Evolutionary conservation across 2,797 vertebrate genomes (phyloP).

Genomic region (Sebastes diploproa): DNA sequence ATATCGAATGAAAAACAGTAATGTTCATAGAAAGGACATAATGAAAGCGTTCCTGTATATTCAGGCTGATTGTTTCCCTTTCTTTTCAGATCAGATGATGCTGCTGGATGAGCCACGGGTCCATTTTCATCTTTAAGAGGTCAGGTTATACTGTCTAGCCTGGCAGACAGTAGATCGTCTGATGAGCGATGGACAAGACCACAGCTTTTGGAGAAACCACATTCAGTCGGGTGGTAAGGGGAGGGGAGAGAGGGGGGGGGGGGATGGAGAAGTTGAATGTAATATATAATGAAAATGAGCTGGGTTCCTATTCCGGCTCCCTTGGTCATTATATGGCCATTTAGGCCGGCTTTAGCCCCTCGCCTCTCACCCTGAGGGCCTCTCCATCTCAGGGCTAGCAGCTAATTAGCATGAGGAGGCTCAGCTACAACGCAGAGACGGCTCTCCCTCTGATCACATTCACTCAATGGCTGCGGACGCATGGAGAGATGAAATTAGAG

Average conservation of each 20-base stretch:
- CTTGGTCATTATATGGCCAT: constrained; percentile 80
- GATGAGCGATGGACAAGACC: background rate
- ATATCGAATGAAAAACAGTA: background rate
- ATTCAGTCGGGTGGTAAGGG: constrained; percentile 27
- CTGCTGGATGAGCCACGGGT: background rate
- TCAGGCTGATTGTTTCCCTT: background rate
- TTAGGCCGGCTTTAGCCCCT: constrained; percentile 77
- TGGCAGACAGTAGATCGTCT: background rate
- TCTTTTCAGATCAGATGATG: background rate
- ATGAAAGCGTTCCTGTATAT: background rate
- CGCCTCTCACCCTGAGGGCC: constrained; percentile 76
- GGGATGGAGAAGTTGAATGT: constrained; percentile 64
- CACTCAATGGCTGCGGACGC: constrained; percentile 74
- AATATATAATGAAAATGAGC: constrained; percentile 78
- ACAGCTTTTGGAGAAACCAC: constrained; percentile 13
- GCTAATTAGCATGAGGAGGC: constrained; percentile 82
- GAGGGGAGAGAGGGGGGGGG: background rate
- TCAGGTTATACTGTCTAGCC: background rate
- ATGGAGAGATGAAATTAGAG: constrained; percentile 82
- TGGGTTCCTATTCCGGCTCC: constrained; percentile 47
- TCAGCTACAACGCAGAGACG: constrained; percentile 62
- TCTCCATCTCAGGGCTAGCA: constrained; percentile 76
- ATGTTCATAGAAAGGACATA: background rate
- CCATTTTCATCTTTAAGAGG: background rate
- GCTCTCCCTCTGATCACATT: constrained; percentile 78